A percentile compares a stretch with the other conserved stretches of the same genome.
phyloP scores from a whole-genome alignment of 2,113 vertebrate species.

The Sturnira hondurensis region DNA sequence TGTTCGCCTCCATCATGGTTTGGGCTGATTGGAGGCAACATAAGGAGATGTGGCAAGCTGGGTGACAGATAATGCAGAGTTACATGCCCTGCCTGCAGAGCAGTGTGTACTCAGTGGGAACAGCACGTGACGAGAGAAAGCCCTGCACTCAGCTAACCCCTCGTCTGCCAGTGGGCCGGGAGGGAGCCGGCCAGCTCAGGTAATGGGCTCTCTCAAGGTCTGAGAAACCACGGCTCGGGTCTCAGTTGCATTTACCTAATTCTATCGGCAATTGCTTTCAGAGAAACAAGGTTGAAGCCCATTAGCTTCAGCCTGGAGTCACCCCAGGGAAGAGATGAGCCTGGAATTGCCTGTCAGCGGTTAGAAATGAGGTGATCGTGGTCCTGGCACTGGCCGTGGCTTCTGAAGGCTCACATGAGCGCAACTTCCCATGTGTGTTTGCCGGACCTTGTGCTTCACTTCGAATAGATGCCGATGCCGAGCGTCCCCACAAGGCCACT shows the following conservation, averaged over 20 bases:
- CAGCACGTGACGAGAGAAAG: neutral
- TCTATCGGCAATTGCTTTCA: constrained; percentile 9
- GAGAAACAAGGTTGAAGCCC: neutral
- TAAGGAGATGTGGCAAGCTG: constrained; percentile 55
- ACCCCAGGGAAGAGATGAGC: neutral
- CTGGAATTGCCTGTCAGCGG: neutral
- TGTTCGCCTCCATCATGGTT: neutral
- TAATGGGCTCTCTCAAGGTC: constrained; percentile 22
- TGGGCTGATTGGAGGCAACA: constrained; percentile 61
- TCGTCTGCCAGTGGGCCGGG: neutral
- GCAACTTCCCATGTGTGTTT: neutral
- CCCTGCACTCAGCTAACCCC: neutral
- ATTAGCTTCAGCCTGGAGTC: neutral
- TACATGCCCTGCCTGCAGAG: constrained; percentile 29
- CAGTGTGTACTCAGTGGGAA: constrained; percentile 11
- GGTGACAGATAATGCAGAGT: neutral
- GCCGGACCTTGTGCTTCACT: neutral
- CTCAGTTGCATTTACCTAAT: constrained; percentile 2
- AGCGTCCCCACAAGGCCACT: neutral
- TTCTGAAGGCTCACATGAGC: neutral
- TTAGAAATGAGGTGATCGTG: neutral
- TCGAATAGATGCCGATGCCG: neutral
- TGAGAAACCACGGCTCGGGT: neutral
- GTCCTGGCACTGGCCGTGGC: neutral
- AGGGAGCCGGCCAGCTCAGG: neutral